Base-by-base conservation (phyloP, 30 jellyfish, hydroid and myxozoan species). In the Mastigias papua region DNA sequence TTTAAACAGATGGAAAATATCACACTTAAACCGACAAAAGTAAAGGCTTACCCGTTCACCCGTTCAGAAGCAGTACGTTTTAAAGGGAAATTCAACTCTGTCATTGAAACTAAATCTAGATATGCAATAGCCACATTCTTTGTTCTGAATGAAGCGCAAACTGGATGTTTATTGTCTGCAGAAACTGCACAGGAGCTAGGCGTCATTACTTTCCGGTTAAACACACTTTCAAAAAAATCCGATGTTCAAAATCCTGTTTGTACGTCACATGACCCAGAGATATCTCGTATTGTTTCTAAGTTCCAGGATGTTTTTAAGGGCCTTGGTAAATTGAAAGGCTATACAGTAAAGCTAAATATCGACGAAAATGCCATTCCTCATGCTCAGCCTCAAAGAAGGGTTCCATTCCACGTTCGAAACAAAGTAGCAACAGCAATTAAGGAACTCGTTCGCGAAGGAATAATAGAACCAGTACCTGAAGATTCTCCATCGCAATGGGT, bases 401-500 rank as follows among this genome's bases (percentile, higher is more conserved):
- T 46, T 16, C 87, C 90, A 26, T 62, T 29, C 70, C 81, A 62
- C 34, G 62, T 80, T 37, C 83, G 48, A 1, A 64, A 25, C 32
- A 34, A 80, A 37, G 90, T 62, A 5, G 25, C 34, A 60, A 4
- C 48, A 6, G 90, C 51, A 1, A 30, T 57, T 1, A 54, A 60
- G 68, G 66, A 62, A 28, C 46, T 80, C 1, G 34, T 21, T 23
- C 62, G 34, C 1, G 86, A 48, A 1, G 78, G 80, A 37, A 34
- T 75, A 19, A 37, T 22, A 3, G 58, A 76, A 33, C 23, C 51
- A 29, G 76, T 76, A 1, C 87, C 87, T 2, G 87, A 25, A 15
- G 50, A 25, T n/a, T 27, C 76, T 32, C 74, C 86, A 70, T 25
- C 93, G 33, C 93, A 65, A 28, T 84, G 93, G 93, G 88, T 73